Percentiles rank a stretch among this genome's conserved stretches.
Conservation (phyloP, 2,888 invertebrate genomes). For the Phaonia tiefii region DNA sequence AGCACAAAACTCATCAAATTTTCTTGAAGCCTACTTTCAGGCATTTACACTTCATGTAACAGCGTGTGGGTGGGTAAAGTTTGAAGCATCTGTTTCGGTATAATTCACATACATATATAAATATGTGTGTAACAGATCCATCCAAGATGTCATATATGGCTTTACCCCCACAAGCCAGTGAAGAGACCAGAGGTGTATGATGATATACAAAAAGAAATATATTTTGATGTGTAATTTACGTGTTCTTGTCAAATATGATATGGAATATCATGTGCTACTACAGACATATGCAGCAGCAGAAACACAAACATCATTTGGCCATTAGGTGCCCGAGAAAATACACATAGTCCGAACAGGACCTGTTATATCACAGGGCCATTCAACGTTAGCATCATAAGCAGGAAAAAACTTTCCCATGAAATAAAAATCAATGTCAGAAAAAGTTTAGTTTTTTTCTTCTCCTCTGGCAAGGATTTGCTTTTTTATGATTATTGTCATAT, state of each 20-base stretch:
- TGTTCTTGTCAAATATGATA: slow-evolving; percentile 51
- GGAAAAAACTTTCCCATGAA: not conserved
- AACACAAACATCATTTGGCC: slow-evolving; percentile 27
- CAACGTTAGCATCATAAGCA: not conserved
- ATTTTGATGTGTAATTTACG: slow-evolving; percentile 46
- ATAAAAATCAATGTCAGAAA: slow-evolving; percentile 46
- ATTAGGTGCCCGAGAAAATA: too few species aligned
- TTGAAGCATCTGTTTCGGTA: too few species aligned
- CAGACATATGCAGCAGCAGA: too few species aligned
- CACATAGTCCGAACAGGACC: not conserved
- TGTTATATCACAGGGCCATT: too few species aligned
- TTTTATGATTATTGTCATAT: slow-evolving; percentile 41
- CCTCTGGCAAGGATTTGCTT: not conserved
- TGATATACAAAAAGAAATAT: not conserved
- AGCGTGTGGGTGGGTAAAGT: slow-evolving; percentile 6
- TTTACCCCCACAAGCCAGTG: not conserved
- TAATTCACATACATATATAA: too few species aligned
- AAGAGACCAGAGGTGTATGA: slow-evolving; percentile 4
- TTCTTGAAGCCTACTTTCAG: slow-evolving; percentile 49
- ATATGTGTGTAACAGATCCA: not conserved
- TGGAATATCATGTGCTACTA: slow-evolving; percentile 6
- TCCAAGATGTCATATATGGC: not conserved
- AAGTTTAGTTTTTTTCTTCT: slow-evolving; percentile 6
- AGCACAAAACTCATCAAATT: slow-evolving; percentile 37
- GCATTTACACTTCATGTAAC: slow-evolving; percentile 32